phyloP scores from a whole-genome alignment of 2,797 vertebrate genomes.

The Coluber constrictor region DNA sequence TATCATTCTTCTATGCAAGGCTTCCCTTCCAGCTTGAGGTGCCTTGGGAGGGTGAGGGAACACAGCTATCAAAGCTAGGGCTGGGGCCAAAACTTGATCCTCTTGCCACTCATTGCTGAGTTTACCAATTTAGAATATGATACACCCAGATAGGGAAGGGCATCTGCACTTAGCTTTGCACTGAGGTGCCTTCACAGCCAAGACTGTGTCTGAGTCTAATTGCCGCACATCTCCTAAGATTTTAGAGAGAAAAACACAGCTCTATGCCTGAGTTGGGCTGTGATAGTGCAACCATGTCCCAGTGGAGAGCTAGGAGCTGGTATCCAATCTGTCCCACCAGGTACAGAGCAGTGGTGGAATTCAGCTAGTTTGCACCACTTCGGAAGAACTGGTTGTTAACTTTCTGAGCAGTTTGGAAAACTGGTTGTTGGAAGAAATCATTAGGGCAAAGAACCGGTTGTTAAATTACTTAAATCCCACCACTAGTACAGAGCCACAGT shows the following conservation, averaged over 20 bases:
- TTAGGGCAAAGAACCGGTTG: too few relatives aligned
- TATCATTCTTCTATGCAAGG: not conserved
- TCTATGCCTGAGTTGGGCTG: not conserved
- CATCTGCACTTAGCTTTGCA: not conserved
- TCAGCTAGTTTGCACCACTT: too few relatives aligned
- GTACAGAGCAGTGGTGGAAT: not conserved
- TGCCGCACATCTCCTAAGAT: not conserved
- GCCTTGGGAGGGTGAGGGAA: not conserved
- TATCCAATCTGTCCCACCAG: not conserved
- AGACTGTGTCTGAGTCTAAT: not conserved
- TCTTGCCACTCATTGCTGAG: not conserved
- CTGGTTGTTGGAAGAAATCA: too few relatives aligned
- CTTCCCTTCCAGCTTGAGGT: not conserved
- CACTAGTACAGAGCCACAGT: not conserved
- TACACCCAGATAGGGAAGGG: not conserved
- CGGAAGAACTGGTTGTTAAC: too few relatives aligned
- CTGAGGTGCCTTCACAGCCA: not conserved
- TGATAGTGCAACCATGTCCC: not conserved
- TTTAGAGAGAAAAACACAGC: not conserved
- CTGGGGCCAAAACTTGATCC: not conserved
- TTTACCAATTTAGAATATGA: not conserved
- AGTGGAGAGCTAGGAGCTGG: not conserved
- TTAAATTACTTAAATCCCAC: too few relatives aligned
- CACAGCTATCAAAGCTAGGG: not conserved
- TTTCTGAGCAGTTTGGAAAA: too few relatives aligned